These are phyloP conservation scores for Lathamus discolor DNA, from an alignment of 2,113 vertebrate genomes.

Conservation along the genomic window DNA sequence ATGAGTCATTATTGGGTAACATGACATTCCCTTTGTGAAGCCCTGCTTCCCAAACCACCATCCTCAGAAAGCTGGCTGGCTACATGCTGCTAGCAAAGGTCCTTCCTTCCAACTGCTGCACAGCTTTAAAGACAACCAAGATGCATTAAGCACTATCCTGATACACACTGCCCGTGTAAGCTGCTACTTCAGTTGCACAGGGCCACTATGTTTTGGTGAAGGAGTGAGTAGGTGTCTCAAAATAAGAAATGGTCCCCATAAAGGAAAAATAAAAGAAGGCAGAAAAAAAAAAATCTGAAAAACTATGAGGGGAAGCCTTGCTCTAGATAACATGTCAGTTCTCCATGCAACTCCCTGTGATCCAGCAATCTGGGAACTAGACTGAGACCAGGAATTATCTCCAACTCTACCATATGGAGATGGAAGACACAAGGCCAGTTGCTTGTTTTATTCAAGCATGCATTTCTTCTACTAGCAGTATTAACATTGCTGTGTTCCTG, in stretches of 20 bases:
- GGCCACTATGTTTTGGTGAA: background rate
- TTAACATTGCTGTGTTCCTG: constrained; percentile 31
- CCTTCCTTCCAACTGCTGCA: background rate
- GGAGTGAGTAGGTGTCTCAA: background rate
- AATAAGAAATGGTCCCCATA: background rate
- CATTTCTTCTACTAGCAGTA: constrained; percentile 11
- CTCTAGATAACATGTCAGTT: background rate
- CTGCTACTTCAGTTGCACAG: background rate
- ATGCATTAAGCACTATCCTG: background rate
- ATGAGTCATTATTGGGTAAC: constrained; percentile 6
- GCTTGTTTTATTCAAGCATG: background rate
- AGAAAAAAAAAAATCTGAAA: background rate
- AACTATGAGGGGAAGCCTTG: background rate
- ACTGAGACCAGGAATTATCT: background rate
- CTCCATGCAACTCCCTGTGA: background rate
- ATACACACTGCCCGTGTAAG: background rate
- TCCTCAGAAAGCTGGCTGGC: constrained; percentile 16
- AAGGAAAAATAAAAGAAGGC: background rate
- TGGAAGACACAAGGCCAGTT: background rate
- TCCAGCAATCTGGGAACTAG: background rate
- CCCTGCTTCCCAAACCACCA: background rate
- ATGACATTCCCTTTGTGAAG: background rate
- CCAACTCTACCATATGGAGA: background rate
- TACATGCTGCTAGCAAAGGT: background rate
- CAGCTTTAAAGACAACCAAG: background rate